Evolutionary conservation across 2,113 vertebrate genomes (phyloP), one percentile per base, ranked within the genome.

Genomic region (Eclectus roratus): DNA sequence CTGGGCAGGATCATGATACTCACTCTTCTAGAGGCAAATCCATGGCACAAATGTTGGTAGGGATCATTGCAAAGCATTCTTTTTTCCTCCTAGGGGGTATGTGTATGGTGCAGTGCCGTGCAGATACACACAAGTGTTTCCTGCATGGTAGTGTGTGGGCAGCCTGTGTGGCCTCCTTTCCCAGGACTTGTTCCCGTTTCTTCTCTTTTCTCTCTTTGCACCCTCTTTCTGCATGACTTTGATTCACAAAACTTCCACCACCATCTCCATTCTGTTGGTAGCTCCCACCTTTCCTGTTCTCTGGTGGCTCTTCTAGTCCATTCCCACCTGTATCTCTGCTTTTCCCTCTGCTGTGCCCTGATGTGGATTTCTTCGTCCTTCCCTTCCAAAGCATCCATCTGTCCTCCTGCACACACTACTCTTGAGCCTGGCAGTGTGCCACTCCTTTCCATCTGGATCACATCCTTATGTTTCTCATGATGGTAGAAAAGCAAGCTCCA

Each of bases 211-310:
- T 39, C 6, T 50, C 39, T 83, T 78, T 61, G 18, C 12, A 24
- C 6, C 21, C 9, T 73, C 44, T 87, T 72, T 73, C 39, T 18
- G 8, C 6, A 9, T 1, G 2, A 24, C 1, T 90, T 72, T 37
- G 37, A n/a, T 47, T 69, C 64, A 53, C 24, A 25, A n/a, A 77
- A 58, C 19, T 79, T 47, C 44, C 7, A 82, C 35, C 13, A 7
- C 37, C 17, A 5, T 35, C 43, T 72, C 47, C 1, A 0, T 56
- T 79, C 29, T 37, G 0, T 29, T 1, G 8, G 21, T 21, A 66
- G 10, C 18, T 66, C 76, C 7, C 14, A 12, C 13, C 41, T 17
- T 71, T 43, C 20, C 33, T 78, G 5, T 58, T 87, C 28, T 68
- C 29, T 12, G 10, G 8, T 50, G 39, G 5, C 20, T 93, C 29